phyloP scores from a whole-genome alignment of 2,797 vertebrate species.

The Mergus octosetaceus region DNA sequence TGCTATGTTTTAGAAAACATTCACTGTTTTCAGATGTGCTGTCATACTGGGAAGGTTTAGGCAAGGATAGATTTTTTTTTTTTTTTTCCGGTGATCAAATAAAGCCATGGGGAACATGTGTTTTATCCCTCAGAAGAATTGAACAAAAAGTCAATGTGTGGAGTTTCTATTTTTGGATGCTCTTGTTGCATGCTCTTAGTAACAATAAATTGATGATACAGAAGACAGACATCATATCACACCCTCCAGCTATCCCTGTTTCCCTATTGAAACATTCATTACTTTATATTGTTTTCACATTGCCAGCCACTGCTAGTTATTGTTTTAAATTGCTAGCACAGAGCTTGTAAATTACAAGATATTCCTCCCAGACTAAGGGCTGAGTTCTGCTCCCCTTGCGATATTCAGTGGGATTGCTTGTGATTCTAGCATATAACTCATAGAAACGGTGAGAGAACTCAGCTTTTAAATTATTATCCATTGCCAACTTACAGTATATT shows the following conservation, averaged over 20 bases:
- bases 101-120: conserved; percentile 55
- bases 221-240: conserved; percentile 57
- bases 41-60: conserved; percentile 20
- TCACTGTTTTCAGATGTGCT: conserved; percentile 13
- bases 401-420: conserved; percentile 13
- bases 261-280: conserved; percentile 71
- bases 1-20: not conserved
- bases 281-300: conserved; percentile 64
- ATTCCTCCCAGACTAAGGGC: conserved; percentile 41
- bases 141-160: conserved; percentile 62
- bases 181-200: conserved; percentile 63
- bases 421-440: not conserved
- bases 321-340: conserved; percentile 68
- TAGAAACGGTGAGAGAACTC: not conserved
- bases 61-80: conserved; percentile 1
- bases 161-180: conserved; percentile 56
- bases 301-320: conserved; percentile 64
- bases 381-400: not conserved
- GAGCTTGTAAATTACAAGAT: conserved; percentile 62
- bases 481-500: conserved; percentile 1
- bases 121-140: conserved; percentile 57
- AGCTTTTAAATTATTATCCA: not conserved
- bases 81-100: conserved; percentile 16
- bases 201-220: conserved; percentile 66
- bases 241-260: conserved; percentile 67